Evolutionary conservation across 2,113 vertebrate genomes (phyloP).

Genomic region (Smithornis capensis): DNA sequence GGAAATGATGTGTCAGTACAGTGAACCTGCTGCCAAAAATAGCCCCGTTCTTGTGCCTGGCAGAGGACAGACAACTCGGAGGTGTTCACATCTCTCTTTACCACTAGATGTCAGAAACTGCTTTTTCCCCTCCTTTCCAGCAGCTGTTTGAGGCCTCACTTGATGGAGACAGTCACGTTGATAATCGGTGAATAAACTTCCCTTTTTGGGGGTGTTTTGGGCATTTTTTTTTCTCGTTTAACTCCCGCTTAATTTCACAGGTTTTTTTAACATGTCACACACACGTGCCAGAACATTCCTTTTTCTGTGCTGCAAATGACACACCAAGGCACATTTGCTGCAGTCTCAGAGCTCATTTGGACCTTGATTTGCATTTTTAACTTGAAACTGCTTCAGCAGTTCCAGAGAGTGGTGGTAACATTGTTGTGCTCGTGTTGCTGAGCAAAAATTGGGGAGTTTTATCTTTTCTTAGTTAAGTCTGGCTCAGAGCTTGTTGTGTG

Average conservation of each 20-base stretch:
- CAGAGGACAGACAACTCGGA: background rate
- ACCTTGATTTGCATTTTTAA: slow-evolving; percentile 7
- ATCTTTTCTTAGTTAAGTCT: background rate
- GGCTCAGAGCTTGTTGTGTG: background rate
- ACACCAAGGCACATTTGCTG: background rate
- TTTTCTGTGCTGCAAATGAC: background rate
- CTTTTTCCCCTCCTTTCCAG: background rate
- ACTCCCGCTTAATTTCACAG: background rate
- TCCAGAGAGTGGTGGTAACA: background rate
- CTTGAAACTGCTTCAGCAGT: background rate
- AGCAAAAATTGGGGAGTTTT: background rate
- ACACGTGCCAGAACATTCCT: background rate
- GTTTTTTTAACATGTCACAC: background rate
- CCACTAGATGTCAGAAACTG: slow-evolving; percentile 47
- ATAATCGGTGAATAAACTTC: background rate
- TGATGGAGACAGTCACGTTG: background rate
- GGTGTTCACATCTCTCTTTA: background rate
- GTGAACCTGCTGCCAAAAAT: background rate
- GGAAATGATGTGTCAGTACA: background rate
- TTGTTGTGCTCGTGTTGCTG: background rate
- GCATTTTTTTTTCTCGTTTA: background rate
- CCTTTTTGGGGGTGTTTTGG: background rate
- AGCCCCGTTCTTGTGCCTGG: background rate
- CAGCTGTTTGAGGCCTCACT: background rate
- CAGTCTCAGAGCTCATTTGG: background rate